These are phyloP conservation scores for Agrochola litura DNA, from an alignment of 2,888 invertebrate genomes.

Conservation along the genomic window DNA sequence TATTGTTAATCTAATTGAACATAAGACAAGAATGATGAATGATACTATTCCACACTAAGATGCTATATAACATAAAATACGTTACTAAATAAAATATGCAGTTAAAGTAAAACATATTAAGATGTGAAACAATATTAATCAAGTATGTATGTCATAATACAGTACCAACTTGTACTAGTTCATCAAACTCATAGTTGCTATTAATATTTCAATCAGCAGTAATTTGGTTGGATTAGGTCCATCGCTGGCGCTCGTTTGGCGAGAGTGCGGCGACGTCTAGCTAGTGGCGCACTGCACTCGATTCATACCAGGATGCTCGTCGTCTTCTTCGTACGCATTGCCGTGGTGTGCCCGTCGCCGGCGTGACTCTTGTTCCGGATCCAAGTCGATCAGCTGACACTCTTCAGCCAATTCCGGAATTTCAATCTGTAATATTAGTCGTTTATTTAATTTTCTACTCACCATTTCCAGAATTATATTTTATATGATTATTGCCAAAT, in stretches of 20 bases:
- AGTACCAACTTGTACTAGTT: constrained; percentile 21
- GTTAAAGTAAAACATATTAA: constrained; percentile 27
- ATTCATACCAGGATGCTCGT: constrained; percentile 92
- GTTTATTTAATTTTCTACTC: neutral
- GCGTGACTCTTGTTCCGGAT: constrained; percentile 93
- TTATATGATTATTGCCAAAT: constrained; percentile 13
- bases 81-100: constrained; percentile 21
- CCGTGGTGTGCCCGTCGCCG: constrained; percentile 92
- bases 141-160: constrained; percentile 24
- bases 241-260: constrained; percentile 48
- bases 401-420: constrained; percentile 95
- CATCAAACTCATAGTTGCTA: constrained; percentile 42
- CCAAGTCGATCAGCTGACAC: constrained; percentile 93
- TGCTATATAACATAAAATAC: constrained; percentile 13
- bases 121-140: constrained; percentile 20
- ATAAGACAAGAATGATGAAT: constrained; percentile 24
- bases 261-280: constrained; percentile 80
- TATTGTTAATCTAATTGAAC: constrained; percentile 34
- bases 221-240: constrained; percentile 60
- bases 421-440: constrained; percentile 75
- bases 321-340: constrained; percentile 94
- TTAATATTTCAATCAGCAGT: constrained; percentile 54
- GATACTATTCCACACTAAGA: constrained; percentile 1
- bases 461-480: neutral
- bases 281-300: constrained; percentile 95